These are phyloP conservation scores for Nerophis lumbriciformis DNA, from an alignment of 2,113 vertebrate species.

Conservation along the genomic window DNA sequence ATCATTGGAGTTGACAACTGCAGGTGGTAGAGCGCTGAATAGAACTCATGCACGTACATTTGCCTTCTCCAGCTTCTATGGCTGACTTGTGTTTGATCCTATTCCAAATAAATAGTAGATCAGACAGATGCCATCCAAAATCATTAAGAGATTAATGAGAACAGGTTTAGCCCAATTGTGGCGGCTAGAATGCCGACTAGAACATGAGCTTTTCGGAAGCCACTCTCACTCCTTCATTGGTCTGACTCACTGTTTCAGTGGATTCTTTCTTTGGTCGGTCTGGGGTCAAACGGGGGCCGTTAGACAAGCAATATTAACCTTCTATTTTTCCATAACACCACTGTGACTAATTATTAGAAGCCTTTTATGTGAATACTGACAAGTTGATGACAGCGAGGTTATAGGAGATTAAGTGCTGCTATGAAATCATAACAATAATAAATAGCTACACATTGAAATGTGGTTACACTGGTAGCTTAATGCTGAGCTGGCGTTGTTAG, in stretches of 20 bases:
- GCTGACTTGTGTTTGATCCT: not conserved
- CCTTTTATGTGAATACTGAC: slow-evolving; percentile 36
- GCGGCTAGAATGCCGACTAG: not conserved
- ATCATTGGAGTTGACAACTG: not conserved
- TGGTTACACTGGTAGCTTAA: slow-evolving; percentile 43
- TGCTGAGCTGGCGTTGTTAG: slow-evolving; percentile 56
- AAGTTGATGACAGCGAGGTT: slow-evolving; percentile 55
- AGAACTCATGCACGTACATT: not conserved
- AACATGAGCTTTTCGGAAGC: not conserved
- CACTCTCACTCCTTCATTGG: not conserved
- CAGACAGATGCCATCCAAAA: not conserved
- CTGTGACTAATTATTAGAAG: slow-evolving; percentile 49
- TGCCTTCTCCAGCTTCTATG: too few relatives aligned
- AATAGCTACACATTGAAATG: slow-evolving; percentile 60
- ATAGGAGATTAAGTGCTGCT: slow-evolving; percentile 58
- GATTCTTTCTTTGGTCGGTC: not conserved
- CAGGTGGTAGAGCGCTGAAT: not conserved
- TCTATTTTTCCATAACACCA: slow-evolving; percentile 49
- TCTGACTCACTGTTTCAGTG: too few relatives aligned
- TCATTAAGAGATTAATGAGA: not conserved
- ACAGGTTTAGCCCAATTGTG: not conserved
- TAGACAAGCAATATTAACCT: slow-evolving; percentile 23
- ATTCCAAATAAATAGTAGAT: too few relatives aligned
- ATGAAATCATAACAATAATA: slow-evolving; percentile 66
- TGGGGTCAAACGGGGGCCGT: slow-evolving; percentile 18